A percentile compares a stretch with the other conserved stretches of the same genome.
phyloP scores from a whole-genome alignment of 92 coral and sea anemone genomes.

The Phenganax subtilis region DNA sequence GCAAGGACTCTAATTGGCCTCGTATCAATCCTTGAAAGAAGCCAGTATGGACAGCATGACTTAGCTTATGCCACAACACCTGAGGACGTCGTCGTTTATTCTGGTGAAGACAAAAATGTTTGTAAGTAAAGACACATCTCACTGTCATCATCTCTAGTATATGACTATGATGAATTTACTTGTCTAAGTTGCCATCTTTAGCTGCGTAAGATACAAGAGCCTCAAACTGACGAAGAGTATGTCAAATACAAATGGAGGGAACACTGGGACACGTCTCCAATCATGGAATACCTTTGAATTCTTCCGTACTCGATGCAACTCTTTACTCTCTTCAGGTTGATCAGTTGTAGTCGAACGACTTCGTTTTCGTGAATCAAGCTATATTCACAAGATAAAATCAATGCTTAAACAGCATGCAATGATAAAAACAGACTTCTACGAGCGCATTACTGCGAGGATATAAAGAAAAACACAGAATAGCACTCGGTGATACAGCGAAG shows the following conservation, averaged over 20 bases:
- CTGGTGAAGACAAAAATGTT: neutral
- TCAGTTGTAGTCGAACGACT: neutral
- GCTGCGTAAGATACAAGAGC: too few relatives aligned
- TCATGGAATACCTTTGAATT: conserved; percentile 14
- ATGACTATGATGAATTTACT: too few relatives aligned
- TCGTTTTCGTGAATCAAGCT: conserved; percentile 5
- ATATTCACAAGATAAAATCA: neutral
- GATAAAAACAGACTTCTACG: neutral
- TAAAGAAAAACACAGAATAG: too few relatives aligned
- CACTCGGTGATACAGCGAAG: too few relatives aligned
- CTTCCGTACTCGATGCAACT: conserved; percentile 13
- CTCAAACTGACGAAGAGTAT: too few relatives aligned
- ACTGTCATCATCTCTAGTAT: neutral
- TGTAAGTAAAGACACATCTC: neutral
- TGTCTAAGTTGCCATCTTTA: too few relatives aligned
- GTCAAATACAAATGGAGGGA: too few relatives aligned
- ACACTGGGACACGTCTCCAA: neutral
- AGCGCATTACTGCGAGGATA: too few relatives aligned
- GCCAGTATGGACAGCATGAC: conserved; percentile 37
- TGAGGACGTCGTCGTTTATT: conserved; percentile 13
- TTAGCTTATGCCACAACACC: conserved; percentile 25
- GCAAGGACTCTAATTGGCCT: conserved; percentile 17
- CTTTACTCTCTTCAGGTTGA: conserved; percentile 4
- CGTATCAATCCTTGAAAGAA: conserved; percentile 3
- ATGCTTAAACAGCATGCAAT: neutral